These are phyloP conservation scores for Vireo griseus DNA, from an alignment of 2,797 vertebrate genomes.

Conservation along the genomic window DNA sequence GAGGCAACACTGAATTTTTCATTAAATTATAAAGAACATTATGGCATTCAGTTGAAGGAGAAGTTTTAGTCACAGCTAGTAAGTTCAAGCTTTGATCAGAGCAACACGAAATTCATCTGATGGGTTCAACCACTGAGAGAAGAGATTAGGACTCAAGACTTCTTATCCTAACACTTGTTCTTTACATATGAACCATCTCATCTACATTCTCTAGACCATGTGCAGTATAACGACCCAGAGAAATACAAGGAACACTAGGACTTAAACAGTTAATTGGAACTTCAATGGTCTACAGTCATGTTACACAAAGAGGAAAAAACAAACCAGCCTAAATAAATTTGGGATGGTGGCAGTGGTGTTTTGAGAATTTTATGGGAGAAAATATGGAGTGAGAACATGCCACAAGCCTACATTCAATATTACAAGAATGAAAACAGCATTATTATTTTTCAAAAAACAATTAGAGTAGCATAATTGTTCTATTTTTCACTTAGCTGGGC, in stretches of 20 bases:
- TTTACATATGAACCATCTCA: not conserved
- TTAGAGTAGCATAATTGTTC: not conserved
- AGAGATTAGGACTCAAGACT: not conserved
- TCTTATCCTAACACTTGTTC: not conserved
- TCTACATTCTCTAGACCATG: not conserved
- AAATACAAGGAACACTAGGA: not conserved
- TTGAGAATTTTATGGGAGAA: not conserved
- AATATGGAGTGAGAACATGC: not conserved
- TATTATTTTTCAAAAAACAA: not conserved
- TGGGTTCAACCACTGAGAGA: not conserved
- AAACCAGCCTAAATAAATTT: not conserved
- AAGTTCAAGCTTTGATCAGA: conserved; percentile 7
- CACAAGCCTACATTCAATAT: not conserved
- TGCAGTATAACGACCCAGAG: not conserved
- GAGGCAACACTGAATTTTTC: not conserved
- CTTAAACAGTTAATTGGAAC: not conserved
- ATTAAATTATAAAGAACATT: not conserved
- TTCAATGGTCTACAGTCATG: not conserved
- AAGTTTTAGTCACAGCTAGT: not conserved
- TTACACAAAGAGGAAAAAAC: not conserved
- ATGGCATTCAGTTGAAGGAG: not conserved
- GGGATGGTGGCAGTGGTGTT: rapidly evolving
- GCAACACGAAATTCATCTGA: not conserved
- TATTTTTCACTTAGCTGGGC: not conserved
- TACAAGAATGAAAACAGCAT: not conserved